phyloP scores from a whole-genome alignment of 2,888 invertebrate genomes.

The Tetragonisca angustula region DNA sequence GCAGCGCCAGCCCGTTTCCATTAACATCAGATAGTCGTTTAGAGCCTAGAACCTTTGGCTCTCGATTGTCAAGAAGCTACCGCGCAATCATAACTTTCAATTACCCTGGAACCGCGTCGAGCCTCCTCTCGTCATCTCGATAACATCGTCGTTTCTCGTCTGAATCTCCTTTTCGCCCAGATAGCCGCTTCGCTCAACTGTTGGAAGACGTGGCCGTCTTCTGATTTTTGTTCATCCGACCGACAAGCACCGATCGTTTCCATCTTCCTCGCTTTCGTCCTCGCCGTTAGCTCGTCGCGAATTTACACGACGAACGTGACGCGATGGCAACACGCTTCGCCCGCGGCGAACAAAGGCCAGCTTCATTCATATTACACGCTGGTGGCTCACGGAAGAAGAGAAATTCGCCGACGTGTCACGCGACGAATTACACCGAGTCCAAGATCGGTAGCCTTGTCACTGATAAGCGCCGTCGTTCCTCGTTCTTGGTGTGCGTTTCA shows the following conservation, averaged over 20 bases:
- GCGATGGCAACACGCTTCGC: conserved; percentile 23
- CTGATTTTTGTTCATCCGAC: conserved; percentile 38
- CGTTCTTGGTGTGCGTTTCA: neutral
- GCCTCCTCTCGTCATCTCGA: conserved; percentile 74
- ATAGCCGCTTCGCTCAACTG: conserved; percentile 11
- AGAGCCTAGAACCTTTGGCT: conserved; percentile 24
- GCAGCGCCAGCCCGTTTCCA: conserved; percentile 33
- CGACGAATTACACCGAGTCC: conserved; percentile 1
- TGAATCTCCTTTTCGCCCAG: conserved; percentile 32
- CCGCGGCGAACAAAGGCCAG: conserved; percentile 26
- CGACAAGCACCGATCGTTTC: no score
- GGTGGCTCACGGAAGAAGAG: conserved; percentile 35
- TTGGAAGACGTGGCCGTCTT: conserved; percentile 29
- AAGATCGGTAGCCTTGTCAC: neutral
- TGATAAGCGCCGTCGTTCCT: neutral
- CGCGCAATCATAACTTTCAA: conserved; percentile 73
- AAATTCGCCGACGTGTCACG: conserved; percentile 41
- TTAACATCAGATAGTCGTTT: conserved; percentile 51
- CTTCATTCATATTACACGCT: conserved; percentile 30
- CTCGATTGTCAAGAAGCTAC: neutral
- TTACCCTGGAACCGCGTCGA: conserved; percentile 68
- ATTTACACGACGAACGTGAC: conserved; percentile 46
- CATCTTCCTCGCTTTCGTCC: neutral
- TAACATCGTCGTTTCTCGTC: conserved; percentile 70
- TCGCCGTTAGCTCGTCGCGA: neutral